phyloP scores from a whole-genome alignment of 1,140 invertebrate species.

The Harpegnathos saltator region DNA sequence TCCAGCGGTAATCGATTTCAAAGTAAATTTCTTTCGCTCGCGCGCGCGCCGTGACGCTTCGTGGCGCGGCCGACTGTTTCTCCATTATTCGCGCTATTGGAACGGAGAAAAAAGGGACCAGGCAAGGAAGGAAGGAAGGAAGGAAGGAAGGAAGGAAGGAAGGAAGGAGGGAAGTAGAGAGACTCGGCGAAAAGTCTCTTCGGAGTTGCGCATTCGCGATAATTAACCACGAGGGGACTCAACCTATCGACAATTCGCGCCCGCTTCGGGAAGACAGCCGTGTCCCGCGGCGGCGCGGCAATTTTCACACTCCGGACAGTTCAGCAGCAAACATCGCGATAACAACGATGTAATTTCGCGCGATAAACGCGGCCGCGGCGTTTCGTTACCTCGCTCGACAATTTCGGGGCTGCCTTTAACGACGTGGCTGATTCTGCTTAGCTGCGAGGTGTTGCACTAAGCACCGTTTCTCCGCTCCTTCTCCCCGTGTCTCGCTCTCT shows the following conservation, averaged over 20 bases:
- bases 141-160: no score
- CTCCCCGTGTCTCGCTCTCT: no score
- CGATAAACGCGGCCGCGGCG: slow-evolving; percentile 66
- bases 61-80: no score
- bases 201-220: background rate
- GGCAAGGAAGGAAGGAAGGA: no score
- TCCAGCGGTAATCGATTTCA: slow-evolving; percentile 7
- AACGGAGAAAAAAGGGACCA: no score
- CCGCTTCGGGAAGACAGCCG: background rate
- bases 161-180: no score
- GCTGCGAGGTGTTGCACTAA: slow-evolving; percentile 55
- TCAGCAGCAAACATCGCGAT: background rate
- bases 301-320: slow-evolving; percentile 67
- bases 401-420: slow-evolving; percentile 71
- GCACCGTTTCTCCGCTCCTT: slow-evolving; percentile 1
- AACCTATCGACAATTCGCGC: background rate
- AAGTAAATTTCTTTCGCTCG: background rate
- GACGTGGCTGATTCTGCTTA: slow-evolving; percentile 45
- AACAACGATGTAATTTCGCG: slow-evolving; percentile 71
- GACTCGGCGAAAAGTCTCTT: no score
- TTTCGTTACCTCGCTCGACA: slow-evolving; percentile 62
- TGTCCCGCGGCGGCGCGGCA: slow-evolving; percentile 22
- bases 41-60: no score
- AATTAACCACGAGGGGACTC: background rate
- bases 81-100: no score